These are phyloP conservation scores for Bombus fervidus DNA, from an alignment of 1,140 invertebrate genomes.

Conservation along the genomic window DNA sequence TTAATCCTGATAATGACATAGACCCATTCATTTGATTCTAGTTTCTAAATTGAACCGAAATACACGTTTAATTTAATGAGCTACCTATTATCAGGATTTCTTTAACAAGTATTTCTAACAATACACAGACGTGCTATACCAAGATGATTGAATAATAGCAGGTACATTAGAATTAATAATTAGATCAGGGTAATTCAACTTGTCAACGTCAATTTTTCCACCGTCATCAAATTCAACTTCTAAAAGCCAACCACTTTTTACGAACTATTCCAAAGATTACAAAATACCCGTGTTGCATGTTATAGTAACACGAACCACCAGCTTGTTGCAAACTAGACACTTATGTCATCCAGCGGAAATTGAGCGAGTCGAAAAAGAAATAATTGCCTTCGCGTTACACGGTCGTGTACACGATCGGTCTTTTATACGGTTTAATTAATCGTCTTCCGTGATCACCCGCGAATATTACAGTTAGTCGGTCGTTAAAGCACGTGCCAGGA, in stretches of 20 bases:
- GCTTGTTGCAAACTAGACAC: neutral
- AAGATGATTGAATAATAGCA: neutral
- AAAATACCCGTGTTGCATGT: neutral
- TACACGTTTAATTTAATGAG: neutral
- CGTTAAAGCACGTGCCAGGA: constrained; percentile 46
- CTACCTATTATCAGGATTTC: too few species aligned
- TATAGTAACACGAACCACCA: neutral
- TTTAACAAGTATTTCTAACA: neutral
- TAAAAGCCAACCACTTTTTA: neutral
- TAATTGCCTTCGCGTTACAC: neutral
- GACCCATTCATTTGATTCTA: too few species aligned
- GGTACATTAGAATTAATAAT: too few species aligned
- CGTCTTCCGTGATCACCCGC: constrained; percentile 39
- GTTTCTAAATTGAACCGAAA: neutral
- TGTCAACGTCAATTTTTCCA: neutral
- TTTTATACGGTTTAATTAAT: constrained; percentile 57
- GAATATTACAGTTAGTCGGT: constrained; percentile 61
- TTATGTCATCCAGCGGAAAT: constrained; percentile 19
- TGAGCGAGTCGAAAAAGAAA: constrained; percentile 18
- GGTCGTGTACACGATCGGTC: constrained; percentile 15
- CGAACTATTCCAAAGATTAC: too few species aligned
- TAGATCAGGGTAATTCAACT: neutral
- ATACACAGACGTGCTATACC: neutral
- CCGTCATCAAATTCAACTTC: neutral
- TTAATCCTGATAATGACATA: too few species aligned